Conservation (phyloP, 2,113 vertebrate genomes). For the Zosterops lateralis region DNA sequence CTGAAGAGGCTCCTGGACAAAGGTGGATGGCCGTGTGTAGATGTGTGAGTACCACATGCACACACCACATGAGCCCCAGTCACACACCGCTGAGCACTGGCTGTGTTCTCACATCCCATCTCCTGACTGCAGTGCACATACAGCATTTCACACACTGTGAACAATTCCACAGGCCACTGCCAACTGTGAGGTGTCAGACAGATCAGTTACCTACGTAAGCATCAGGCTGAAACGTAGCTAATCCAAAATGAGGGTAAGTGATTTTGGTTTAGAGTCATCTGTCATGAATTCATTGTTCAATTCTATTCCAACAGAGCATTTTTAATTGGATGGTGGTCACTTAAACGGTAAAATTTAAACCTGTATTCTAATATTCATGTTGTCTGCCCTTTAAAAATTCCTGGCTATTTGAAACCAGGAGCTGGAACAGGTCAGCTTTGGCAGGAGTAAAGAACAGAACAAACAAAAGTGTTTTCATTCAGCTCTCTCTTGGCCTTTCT, state of each 20-base stretch:
- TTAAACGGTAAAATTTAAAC: background rate
- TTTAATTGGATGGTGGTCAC: background rate
- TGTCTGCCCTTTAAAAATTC: background rate
- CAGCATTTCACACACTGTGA: background rate
- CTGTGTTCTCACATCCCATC: background rate
- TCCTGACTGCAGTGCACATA: background rate
- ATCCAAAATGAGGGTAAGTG: background rate
- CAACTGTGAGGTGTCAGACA: background rate
- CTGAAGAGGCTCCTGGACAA: background rate
- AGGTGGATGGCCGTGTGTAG: background rate
- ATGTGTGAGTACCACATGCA: background rate
- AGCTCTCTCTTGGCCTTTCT: background rate
- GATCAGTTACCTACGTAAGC: background rate
- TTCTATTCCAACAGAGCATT: background rate
- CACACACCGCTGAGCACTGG: background rate
- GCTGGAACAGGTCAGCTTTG: conserved; percentile 5
- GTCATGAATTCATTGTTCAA: background rate
- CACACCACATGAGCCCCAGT: background rate
- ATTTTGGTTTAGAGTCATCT: background rate
- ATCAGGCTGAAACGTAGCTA: background rate
- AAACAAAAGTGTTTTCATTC: conserved; percentile 39
- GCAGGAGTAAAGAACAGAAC: background rate
- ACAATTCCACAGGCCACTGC: background rate
- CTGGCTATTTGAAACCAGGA: background rate
- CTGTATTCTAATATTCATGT: background rate